A percentile compares a stretch with the other conserved stretches of the same genome.
These are phyloP conservation scores for Trachelus iudaicus DNA, from an alignment of 2,888 invertebrate genomes.

Conservation along the genomic window DNA sequence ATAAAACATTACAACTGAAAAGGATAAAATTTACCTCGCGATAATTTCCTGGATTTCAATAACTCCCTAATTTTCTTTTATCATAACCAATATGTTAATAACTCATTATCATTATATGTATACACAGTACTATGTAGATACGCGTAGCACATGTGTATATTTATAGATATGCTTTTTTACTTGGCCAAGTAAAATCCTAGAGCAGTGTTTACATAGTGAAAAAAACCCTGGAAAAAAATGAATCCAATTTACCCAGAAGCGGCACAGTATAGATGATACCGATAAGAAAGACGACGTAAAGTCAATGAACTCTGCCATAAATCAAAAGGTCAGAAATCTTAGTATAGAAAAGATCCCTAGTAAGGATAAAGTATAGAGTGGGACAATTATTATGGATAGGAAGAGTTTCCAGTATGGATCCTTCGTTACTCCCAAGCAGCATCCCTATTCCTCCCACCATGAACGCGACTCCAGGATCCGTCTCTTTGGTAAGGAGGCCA, in stretches of 20 bases:
- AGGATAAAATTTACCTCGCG: no score
- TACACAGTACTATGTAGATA: neutral
- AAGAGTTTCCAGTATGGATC: conserved; percentile 17
- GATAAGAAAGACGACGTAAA: neutral
- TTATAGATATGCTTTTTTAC: neutral
- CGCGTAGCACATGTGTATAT: no score
- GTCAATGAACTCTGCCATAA: neutral
- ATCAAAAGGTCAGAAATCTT: neutral
- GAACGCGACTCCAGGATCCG: conserved; percentile 34
- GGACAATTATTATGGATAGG: conserved; percentile 1
- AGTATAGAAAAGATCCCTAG: neutral
- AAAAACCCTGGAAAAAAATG: neutral
- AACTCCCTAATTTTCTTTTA: no score
- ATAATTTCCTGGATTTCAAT: no score
- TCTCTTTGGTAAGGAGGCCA: conserved; percentile 60
- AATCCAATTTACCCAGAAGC: neutral
- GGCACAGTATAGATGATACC: neutral
- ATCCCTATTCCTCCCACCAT: conserved; percentile 20
- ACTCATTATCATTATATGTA: no score
- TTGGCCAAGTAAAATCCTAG: neutral
- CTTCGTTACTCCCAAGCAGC: conserved; percentile 16
- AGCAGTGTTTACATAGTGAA: neutral
- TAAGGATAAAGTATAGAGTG: neutral
- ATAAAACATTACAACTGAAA: no score
- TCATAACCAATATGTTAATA: no score